Conservation (phyloP, 2,113 vertebrate genomes). For the Saccopteryx leptura region DNA sequence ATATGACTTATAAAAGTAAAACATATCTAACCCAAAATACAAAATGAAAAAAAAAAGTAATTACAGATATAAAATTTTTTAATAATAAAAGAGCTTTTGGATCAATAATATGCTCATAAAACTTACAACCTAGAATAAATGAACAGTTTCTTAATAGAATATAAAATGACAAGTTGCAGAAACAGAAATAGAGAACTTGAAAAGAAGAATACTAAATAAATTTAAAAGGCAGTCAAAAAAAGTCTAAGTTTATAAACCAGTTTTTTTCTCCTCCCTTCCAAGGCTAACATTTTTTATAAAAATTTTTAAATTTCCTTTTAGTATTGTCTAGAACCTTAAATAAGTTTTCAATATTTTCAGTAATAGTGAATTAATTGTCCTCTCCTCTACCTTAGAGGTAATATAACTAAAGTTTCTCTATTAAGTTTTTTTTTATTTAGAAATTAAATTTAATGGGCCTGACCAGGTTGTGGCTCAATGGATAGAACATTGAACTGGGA, state of each 20-base stretch:
- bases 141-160: neutral
- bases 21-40: neutral
- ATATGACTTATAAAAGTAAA: neutral
- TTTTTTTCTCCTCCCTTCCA: neutral
- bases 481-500: no score
- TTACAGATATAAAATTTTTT: neutral
- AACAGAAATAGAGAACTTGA: neutral
- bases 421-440: neutral
- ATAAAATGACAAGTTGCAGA: neutral
- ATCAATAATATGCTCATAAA: neutral
- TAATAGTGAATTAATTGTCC: neutral
- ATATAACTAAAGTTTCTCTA: neutral
- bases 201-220: conserved; percentile 18
- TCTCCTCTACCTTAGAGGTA: neutral
- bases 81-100: neutral
- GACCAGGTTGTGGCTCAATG: no score
- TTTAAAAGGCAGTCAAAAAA: neutral
- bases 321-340: neutral
- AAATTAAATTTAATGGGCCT: no score
- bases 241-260: neutral
- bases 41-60: conserved; percentile 9
- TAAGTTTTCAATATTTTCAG: neutral
- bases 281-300: neutral
- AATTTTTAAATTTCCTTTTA: neutral
- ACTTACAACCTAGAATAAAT: neutral